Conservation (phyloP, 2,888 invertebrate genomes). For the Sinopyrophorus schimmeli region DNA sequence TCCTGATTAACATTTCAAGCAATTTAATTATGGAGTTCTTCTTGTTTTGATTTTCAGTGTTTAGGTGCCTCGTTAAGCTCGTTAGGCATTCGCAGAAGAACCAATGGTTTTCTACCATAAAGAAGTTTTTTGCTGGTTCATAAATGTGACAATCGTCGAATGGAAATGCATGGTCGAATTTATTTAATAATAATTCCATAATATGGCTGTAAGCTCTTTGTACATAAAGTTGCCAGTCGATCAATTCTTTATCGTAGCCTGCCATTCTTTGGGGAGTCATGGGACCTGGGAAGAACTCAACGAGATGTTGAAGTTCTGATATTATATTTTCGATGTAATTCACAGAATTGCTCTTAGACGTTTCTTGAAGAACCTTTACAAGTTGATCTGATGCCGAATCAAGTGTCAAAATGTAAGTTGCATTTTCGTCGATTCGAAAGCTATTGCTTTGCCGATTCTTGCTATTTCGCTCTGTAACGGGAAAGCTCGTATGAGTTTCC, state of each 20-base stretch:
- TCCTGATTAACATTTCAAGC: slow-evolving; percentile 58
- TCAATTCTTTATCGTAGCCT: slow-evolving; percentile 56
- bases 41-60: slow-evolving; percentile 49
- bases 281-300: slow-evolving; percentile 57
- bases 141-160: slow-evolving; percentile 51
- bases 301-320: slow-evolving; percentile 45
- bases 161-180: slow-evolving; percentile 65
- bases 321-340: slow-evolving; percentile 49
- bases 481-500: slow-evolving; percentile 55
- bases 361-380: slow-evolving; percentile 30
- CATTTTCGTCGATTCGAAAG: slow-evolving; percentile 11
- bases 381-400: slow-evolving; percentile 21
- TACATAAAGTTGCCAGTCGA: slow-evolving; percentile 52
- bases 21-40: slow-evolving; percentile 54
- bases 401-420: slow-evolving; percentile 22
- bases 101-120: slow-evolving; percentile 60
- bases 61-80: slow-evolving; percentile 57
- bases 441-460: slow-evolving; percentile 10
- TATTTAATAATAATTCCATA: slow-evolving; percentile 56
- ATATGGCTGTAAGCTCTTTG: slow-evolving; percentile 58
- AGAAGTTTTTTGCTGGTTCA: slow-evolving; percentile 54
- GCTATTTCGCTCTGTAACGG: slow-evolving; percentile 44
- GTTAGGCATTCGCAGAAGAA: slow-evolving; percentile 58
- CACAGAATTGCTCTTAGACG: slow-evolving; percentile 49
- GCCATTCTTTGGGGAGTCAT: slow-evolving; percentile 69